A percentile compares a stretch with the other conserved stretches of the same genome.
Conservation (phyloP, 2,797 vertebrate genomes). For the Sarcoramphus papa region DNA sequence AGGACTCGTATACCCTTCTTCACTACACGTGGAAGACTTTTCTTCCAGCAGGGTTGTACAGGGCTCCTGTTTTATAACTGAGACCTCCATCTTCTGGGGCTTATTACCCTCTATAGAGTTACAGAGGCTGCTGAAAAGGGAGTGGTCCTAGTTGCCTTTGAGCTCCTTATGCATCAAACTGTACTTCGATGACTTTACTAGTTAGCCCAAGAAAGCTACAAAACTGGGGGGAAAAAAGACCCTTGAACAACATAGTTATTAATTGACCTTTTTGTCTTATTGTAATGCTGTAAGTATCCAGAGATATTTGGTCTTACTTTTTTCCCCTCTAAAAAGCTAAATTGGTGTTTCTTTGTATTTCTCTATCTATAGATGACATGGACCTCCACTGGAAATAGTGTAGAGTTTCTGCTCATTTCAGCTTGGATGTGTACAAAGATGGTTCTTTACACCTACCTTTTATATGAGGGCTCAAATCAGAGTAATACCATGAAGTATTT, state of each 20-base stretch:
- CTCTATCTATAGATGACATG: neutral
- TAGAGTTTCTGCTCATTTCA: neutral
- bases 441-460: neutral
- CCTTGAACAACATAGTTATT: neutral
- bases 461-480: neutral
- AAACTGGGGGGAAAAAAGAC: neutral
- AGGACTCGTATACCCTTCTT: neutral
- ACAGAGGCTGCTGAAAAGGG: neutral
- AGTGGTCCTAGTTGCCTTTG: neutral
- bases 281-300: neutral
- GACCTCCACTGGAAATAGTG: neutral
- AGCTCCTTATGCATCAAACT: neutral
- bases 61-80: neutral
- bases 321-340: neutral
- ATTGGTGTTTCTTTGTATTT: neutral
- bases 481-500: neutral
- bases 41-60: neutral
- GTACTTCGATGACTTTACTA: neutral
- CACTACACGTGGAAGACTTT: accelerated
- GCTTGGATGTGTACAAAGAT: neutral
- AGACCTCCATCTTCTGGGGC: neutral
- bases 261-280: neutral
- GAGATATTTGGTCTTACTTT: neutral
- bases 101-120: neutral
- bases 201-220: neutral